Evolutionary conservation across 2,797 vertebrate genomes (phyloP).

Genomic region (Epinephelus malabaricus): DNA sequence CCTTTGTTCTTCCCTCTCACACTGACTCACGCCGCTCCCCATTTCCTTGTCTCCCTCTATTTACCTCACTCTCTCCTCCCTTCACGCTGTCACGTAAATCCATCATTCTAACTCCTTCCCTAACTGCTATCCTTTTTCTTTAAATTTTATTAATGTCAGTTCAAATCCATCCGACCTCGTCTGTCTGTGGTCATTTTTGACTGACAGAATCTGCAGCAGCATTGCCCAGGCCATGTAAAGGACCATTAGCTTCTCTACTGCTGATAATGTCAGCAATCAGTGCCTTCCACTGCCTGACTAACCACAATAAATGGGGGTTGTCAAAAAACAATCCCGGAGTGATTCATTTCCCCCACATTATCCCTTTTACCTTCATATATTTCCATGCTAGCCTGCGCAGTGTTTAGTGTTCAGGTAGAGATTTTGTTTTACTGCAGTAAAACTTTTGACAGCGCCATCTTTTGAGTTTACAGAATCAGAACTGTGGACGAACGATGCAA

Average conservation of each 20-base stretch:
- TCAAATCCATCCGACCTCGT: not conserved
- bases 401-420: not conserved
- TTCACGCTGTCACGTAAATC: not conserved
- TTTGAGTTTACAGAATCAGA: not conserved
- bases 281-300: slow-evolving; percentile 11
- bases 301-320: slow-evolving; percentile 42
- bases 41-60: not conserved
- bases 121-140: not conserved
- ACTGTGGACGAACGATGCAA: not conserved
- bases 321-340: slow-evolving; percentile 18
- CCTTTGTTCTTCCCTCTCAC: not conserved
- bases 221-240: slow-evolving; percentile 15
- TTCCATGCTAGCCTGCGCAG: not conserved
- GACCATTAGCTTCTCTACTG: slow-evolving; percentile 45
- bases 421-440: not conserved
- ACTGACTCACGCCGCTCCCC: not conserved
- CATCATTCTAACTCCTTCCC: not conserved
- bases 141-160: not conserved
- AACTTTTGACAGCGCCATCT: not conserved
- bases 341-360: slow-evolving; percentile 32
- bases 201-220: slow-evolving; percentile 12
- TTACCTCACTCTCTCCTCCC: not conserved
- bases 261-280: slow-evolving; percentile 55
- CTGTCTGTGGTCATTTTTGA: slow-evolving; percentile 9
- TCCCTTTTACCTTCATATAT: not conserved